Percentiles rank a stretch among this genome's conserved stretches.
These are phyloP conservation scores for Montifringilla adamsi DNA, from an alignment of 2,113 vertebrate species.

Conservation along the genomic window DNA sequence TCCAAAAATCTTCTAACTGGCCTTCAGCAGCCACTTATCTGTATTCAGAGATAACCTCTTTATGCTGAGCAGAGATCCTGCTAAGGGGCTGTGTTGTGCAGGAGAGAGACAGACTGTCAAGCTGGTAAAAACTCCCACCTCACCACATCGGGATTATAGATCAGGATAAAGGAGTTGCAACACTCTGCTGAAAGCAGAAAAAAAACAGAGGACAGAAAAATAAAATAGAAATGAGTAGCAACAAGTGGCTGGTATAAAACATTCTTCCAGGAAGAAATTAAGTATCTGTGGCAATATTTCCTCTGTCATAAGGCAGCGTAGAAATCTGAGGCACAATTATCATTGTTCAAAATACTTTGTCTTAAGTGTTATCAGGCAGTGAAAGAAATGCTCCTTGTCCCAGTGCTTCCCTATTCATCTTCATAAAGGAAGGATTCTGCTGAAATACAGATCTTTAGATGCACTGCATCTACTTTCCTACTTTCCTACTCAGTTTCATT, in stretches of 20 bases:
- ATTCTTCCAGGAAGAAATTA: slow-evolving; percentile 30
- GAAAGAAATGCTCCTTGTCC: neutral
- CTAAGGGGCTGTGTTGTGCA: neutral
- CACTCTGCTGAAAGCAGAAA: neutral
- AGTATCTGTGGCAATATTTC: slow-evolving; percentile 7
- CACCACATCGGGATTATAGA: neutral
- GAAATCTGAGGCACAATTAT: slow-evolving; percentile 9
- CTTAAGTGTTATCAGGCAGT: slow-evolving; percentile 4
- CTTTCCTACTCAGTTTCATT: slow-evolving; percentile 30
- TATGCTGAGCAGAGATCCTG: neutral
- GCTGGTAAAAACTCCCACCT: neutral
- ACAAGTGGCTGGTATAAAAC: neutral
- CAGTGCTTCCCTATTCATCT: slow-evolving; percentile 22
- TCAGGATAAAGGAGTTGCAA: neutral
- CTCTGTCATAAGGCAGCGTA: neutral
- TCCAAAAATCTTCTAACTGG: slow-evolving; percentile 19
- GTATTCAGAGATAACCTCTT: slow-evolving; percentile 50
- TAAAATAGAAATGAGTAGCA: neutral
- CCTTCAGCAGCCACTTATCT: slow-evolving; percentile 15
- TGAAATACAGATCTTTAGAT: slow-evolving; percentile 39
- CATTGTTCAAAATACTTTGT: slow-evolving; percentile 10
- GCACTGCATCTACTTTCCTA: neutral
- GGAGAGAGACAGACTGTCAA: slow-evolving; percentile 1
- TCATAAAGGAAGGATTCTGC: slow-evolving; percentile 31
- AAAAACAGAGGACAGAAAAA: neutral